These are phyloP conservation scores for Rana temporaria DNA, from an alignment of 2,113 vertebrate genomes.

Conservation along the genomic window DNA sequence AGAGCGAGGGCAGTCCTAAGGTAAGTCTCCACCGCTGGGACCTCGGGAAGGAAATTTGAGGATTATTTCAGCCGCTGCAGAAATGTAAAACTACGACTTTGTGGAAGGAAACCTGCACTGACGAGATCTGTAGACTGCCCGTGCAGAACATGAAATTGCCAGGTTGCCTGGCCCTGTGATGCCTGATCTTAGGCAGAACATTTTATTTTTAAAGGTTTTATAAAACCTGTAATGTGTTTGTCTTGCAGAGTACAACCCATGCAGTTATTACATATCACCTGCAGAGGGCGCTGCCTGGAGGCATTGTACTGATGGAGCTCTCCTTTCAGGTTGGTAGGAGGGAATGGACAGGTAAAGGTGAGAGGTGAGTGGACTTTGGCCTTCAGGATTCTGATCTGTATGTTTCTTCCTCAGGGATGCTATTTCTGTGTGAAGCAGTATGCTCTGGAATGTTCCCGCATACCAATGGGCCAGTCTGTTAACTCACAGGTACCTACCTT, in stretches of 20 bases:
- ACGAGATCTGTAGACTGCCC: no score
- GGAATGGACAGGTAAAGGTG: background rate
- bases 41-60: no score
- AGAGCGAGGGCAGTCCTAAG: slow-evolving; percentile 95
- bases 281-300: slow-evolving; percentile 93
- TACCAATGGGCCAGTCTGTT: slow-evolving; percentile 97
- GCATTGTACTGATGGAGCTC: slow-evolving; percentile 95
- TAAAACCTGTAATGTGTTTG: background rate
- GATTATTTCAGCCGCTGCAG: no score
- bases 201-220: background rate
- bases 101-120: no score
- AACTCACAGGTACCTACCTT: slow-evolving; percentile 92
- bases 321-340: slow-evolving; percentile 86
- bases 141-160: no score
- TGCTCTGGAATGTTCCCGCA: slow-evolving; percentile 93
- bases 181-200: no score
- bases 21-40: slow-evolving; percentile 66
- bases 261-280: slow-evolving; percentile 85
- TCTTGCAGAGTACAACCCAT: slow-evolving; percentile 75
- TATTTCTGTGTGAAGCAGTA: slow-evolving; percentile 99
- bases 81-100: no score
- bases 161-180: no score
- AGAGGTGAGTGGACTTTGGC: background rate
- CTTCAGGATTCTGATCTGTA: background rate
- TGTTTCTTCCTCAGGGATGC: slow-evolving; percentile 78